Evolutionary conservation across 2,113 vertebrate species (phyloP).

Genomic region (Sinocyclocheilus maitianheensis): DNA sequence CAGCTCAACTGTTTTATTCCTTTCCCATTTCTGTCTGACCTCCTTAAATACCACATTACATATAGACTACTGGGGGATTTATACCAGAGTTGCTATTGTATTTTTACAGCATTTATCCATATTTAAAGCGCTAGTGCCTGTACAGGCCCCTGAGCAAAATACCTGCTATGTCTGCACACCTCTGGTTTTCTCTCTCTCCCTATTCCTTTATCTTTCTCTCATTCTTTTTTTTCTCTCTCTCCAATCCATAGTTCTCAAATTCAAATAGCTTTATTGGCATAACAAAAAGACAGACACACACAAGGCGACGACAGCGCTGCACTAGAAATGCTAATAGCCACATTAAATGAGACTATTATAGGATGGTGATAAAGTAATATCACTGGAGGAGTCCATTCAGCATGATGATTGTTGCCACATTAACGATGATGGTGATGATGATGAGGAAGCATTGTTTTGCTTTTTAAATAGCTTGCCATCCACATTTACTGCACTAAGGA

Average conservation of each 20-base stretch:
- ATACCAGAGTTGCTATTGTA: background rate
- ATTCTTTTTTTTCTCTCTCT: background rate
- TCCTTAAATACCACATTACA: background rate
- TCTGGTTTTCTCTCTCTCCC: background rate
- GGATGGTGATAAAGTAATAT: constrained; percentile 59
- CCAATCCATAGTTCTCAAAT: constrained; percentile 54
- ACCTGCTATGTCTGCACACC: background rate
- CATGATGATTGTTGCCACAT: constrained; percentile 50
- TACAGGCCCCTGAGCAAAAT: background rate
- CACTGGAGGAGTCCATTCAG: constrained; percentile 41
- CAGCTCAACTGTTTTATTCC: constrained; percentile 16
- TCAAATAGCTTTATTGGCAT: constrained; percentile 62
- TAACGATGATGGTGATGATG: constrained; percentile 46
- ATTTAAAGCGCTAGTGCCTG: background rate
- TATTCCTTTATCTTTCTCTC: background rate
- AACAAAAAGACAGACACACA: constrained; percentile 55
- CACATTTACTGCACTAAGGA: background rate
- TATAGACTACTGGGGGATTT: constrained; percentile 4
- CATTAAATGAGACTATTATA: constrained; percentile 66
- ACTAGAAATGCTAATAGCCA: constrained; percentile 68
- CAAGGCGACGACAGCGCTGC: constrained; percentile 33
- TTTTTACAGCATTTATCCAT: constrained; percentile 13
- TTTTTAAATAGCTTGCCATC: constrained; percentile 17
- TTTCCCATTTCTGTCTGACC: constrained; percentile 14
- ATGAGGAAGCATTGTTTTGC: constrained; percentile 40